Evolutionary conservation across 2,113 vertebrate species (phyloP).

Genomic region (Columba janthina): DNA sequence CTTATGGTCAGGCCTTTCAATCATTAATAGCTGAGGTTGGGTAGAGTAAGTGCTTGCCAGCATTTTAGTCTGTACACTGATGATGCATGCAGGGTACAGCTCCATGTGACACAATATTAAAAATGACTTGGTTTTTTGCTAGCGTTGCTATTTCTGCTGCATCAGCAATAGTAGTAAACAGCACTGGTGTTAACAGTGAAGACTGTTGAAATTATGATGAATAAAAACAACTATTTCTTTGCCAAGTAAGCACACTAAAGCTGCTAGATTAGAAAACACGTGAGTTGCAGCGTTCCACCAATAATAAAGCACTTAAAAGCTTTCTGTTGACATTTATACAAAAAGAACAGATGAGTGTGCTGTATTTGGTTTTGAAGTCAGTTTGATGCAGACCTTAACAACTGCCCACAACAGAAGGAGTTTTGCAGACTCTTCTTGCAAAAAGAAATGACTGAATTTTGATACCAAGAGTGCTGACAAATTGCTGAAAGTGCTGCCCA

Average conservation of each 20-base stretch:
- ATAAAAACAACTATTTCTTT: constrained; percentile 51
- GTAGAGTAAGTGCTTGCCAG: not conserved
- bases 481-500: constrained; percentile 70
- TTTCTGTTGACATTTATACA: constrained; percentile 45
- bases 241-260: constrained; percentile 49
- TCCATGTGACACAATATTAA: not conserved
- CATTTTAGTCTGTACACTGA: not conserved
- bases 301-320: constrained; percentile 63
- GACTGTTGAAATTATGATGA: constrained; percentile 43
- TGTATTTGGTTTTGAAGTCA: constrained; percentile 39
- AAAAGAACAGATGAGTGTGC: constrained; percentile 44
- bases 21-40: not conserved
- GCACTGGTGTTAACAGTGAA: constrained; percentile 2
- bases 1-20: not conserved
- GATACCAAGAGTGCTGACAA: constrained; percentile 72
- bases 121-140: not conserved
- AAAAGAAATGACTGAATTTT: constrained; percentile 76
- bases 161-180: constrained; percentile 5
- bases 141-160: not conserved
- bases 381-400: constrained; percentile 38
- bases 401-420: constrained; percentile 40
- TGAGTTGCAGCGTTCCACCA: constrained; percentile 48
- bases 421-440: constrained; percentile 50
- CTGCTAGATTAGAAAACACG: constrained; percentile 51
- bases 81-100: not conserved